A percentile compares a stretch with the other conserved stretches of the same genome.
Conservation (phyloP, 2,888 invertebrate genomes). For the Melikaiella ostensackeni region DNA sequence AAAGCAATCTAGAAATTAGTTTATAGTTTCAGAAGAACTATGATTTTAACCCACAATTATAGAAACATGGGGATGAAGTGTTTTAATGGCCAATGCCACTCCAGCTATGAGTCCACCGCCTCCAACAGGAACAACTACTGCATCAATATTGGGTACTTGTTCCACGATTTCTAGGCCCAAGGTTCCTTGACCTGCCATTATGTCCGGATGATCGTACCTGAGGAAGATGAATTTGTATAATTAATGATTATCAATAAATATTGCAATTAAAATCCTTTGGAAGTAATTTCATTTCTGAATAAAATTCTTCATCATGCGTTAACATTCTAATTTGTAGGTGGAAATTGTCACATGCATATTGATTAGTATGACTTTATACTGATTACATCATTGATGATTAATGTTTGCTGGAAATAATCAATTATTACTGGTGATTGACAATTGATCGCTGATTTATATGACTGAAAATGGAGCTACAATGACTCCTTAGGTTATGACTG, state of each 20-base stretch:
- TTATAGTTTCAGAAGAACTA: neutral
- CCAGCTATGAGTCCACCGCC: slow-evolving; percentile 97
- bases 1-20: no score
- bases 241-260: neutral
- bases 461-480: no score
- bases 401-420: no score
- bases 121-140: slow-evolving; percentile 94
- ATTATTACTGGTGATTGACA: no score
- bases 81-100: slow-evolving; percentile 92
- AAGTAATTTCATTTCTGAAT: no score
- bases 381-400: no score
- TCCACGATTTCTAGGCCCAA: slow-evolving; percentile 86
- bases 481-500: neutral
- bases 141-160: slow-evolving; percentile 88
- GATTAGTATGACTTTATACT: no score
- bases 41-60: slow-evolving; percentile 82
- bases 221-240: slow-evolving; percentile 39
- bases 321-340: no score
- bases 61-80: slow-evolving; percentile 88
- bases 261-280: neutral
- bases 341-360: no score
- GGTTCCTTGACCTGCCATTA: slow-evolving; percentile 97
- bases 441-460: no score
- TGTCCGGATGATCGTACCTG: slow-evolving; percentile 96
- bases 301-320: no score